A percentile compares a stretch with the other conserved stretches of the same genome.
phyloP scores from a whole-genome alignment of 2,888 invertebrate genomes.

The Ligdia adustata region DNA sequence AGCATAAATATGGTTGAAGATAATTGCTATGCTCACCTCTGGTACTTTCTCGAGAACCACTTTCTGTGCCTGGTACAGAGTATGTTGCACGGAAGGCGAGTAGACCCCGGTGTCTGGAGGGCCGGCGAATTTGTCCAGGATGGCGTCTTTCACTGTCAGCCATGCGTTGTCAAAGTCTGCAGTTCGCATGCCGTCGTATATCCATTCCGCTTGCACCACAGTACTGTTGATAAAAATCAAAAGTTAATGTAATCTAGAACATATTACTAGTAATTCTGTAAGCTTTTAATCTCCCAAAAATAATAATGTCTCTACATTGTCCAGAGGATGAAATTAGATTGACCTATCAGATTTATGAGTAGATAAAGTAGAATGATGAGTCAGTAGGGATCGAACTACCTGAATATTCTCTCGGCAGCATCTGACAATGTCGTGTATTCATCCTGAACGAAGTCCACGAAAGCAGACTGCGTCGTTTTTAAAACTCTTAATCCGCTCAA shows the following conservation, averaged over 20 bases:
- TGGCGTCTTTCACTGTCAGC: conserved; percentile 87
- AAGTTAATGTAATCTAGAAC: no score
- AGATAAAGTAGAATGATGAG: no score
- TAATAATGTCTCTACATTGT: no score
- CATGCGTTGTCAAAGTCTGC: conserved; percentile 89
- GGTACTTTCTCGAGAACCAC: conserved; percentile 87
- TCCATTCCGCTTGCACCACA: conserved; percentile 89
- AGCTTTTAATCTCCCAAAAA: no score
- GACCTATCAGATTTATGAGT: no score
- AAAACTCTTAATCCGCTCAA: conserved; percentile 88
- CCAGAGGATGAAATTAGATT: no score
- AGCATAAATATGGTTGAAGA: neutral
- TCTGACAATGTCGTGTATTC: conserved; percentile 91
- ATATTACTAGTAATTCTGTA: no score
- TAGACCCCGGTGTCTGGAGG: conserved; percentile 88
- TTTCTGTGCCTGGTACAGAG: conserved; percentile 88
- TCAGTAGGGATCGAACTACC: no score
- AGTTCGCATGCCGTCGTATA: conserved; percentile 85
- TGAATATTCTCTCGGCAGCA: conserved; percentile 89
- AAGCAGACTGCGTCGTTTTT: conserved; percentile 92
- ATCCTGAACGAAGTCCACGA: conserved; percentile 91
- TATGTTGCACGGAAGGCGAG: conserved; percentile 92
- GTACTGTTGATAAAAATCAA: conserved; percentile 78
- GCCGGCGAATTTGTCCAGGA: conserved; percentile 90
- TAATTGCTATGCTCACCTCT: conserved; percentile 79